Base-by-base conservation (phyloP, 2,888 invertebrate species). In the Peribatodes rhomboidaria region DNA sequence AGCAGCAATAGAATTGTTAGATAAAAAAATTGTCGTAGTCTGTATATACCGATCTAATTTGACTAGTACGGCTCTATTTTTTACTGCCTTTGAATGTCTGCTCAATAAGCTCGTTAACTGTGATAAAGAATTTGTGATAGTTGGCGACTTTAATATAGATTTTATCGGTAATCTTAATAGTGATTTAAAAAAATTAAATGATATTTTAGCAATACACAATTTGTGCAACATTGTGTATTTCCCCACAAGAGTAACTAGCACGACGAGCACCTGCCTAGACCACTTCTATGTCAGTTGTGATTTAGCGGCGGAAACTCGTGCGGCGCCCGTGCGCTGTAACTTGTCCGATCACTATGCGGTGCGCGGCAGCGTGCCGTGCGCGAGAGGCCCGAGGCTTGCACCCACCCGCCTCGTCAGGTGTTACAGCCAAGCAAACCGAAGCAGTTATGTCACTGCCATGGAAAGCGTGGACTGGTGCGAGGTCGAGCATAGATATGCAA, bases 31-130 rank as follows among this genome's bases (percentile, higher is more conserved):
- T 13, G 3, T 42, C 0, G 14, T 61, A 8, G 49, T 61, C 13
- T 61, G 61, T 50, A 31, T 61, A 14, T 61, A 61, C 20, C 33
- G 61, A 6, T 56, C 56, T 1, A 61, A 52, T 16, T 0, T 56
- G 7, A 58, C 57, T 0, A 49, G 37, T 18, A 41, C 57, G 7
- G 14, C 39, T 10, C 11, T 39, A 6, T 58, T 41, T 13, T 58
- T 27, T 31, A 49, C 57, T 0, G 16, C 49, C 0, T 8, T 58
- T 11, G 57, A 58, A 41, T 11, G 27, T 18, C 13, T 58, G 7
- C 31, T 58, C 16, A 16, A 37, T 14, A 39, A 58, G 41, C 16
- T 58, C 2, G 18, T 4, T 7, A 16, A 27, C 13, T 8, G 13
- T 13, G 7, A 46, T 0, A 46, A 13, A n/a, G 46, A 22, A 7